These are phyloP conservation scores for Euzetes globulus DNA, from an alignment of 2,888 invertebrate species.

Conservation along the genomic window DNA sequence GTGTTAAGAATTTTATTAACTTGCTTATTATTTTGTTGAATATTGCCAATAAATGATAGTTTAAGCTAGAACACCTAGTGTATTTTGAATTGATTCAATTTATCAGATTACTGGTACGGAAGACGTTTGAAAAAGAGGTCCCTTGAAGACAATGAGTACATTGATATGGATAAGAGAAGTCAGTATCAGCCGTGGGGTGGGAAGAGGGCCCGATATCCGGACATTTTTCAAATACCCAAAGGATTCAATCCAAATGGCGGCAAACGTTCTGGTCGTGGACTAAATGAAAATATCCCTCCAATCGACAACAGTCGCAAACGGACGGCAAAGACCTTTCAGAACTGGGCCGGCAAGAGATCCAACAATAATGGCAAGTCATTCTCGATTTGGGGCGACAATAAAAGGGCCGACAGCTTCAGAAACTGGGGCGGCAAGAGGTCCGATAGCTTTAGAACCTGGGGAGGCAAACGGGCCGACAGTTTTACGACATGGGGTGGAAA, in stretches of 20 bases:
- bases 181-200: slow-evolving; percentile 4
- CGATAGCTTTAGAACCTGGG: not conserved
- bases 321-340: not conserved
- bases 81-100: too few species aligned
- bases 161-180: not conserved
- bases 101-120: slow-evolving; percentile 18
- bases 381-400: not conserved
- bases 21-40: too few species aligned
- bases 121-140: slow-evolving; percentile 6
- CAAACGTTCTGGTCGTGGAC: not conserved
- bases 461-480: not conserved
- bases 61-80: too few species aligned
- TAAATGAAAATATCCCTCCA: not conserved
- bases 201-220: not conserved
- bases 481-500: not conserved
- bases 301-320: not conserved
- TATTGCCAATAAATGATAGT: too few species aligned
- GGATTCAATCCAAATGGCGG: slow-evolving; percentile 15
- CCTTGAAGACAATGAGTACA: not conserved
- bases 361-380: not conserved
- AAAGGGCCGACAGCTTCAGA: not conserved
- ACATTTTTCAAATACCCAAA: not conserved
- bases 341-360: not conserved
- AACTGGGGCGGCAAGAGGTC: not conserved
- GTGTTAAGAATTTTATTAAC: too few species aligned